phyloP scores from a whole-genome alignment of 2,797 vertebrate genomes.

The Phyllotis vaccarum region DNA sequence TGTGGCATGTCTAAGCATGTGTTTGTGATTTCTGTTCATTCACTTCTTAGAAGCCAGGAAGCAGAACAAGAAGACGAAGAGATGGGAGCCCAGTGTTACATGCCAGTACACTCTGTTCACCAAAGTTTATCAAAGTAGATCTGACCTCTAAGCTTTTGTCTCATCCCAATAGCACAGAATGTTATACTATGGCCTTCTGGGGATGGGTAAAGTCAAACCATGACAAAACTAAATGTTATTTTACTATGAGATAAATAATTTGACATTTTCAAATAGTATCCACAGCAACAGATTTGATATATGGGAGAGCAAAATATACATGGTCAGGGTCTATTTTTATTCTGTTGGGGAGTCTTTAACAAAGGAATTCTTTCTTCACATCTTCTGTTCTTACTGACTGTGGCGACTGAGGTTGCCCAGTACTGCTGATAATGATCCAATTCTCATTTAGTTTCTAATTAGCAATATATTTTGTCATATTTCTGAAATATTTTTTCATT shows the following conservation, averaged over 20 bases:
- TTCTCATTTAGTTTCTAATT: neutral
- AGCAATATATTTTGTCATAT: conserved; percentile 18
- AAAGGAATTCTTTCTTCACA: neutral
- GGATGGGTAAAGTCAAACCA: neutral
- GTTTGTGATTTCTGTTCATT: neutral
- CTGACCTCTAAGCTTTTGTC: neutral
- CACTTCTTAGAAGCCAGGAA: neutral
- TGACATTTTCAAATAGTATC: neutral
- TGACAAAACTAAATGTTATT: neutral
- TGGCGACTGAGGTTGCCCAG: neutral
- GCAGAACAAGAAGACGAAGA: neutral
- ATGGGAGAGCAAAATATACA: neutral
- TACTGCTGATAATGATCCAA: neutral
- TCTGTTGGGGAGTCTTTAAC: neutral
- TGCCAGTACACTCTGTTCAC: no score
- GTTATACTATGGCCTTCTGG: neutral
- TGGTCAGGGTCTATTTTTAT: neutral
- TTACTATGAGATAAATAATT: neutral
- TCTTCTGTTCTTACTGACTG: neutral
- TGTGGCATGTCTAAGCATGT: no score
- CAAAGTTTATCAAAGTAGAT: neutral
- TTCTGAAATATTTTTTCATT: conserved; percentile 24
- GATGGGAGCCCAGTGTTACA: neutral
- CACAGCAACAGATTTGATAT: neutral
- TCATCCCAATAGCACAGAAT: no score